Conservation (phyloP, 2,113 vertebrate species). For the Suricata suricatta region DNA sequence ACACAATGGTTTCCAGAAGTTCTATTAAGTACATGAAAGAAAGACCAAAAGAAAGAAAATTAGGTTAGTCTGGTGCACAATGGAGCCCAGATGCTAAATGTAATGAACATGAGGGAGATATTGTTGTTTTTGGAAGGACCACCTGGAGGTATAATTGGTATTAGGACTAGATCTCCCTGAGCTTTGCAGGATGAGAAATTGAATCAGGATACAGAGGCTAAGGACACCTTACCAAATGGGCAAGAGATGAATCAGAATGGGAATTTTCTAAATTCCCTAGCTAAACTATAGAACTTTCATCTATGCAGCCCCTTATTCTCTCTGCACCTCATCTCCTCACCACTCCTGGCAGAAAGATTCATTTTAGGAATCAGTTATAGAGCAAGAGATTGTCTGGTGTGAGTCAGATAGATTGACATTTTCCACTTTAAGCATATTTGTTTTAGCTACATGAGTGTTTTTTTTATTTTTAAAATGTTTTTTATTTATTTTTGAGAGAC, state of each 20-base stretch:
- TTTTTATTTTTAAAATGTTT: background rate
- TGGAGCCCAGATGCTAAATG: background rate
- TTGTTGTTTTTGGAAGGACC: background rate
- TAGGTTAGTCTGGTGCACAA: background rate
- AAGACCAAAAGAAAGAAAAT: background rate
- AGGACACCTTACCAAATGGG: background rate
- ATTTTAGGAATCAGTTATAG: background rate
- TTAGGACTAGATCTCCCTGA: background rate
- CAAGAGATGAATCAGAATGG: background rate
- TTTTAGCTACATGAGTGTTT: background rate
- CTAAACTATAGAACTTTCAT: background rate
- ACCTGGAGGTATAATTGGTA: background rate
- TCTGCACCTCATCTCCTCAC: background rate
- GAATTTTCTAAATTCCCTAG: background rate
- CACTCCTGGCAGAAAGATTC: background rate
- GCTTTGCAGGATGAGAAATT: conserved; percentile 15
- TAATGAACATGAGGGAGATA: background rate
- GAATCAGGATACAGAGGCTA: background rate
- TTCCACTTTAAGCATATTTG: conserved; percentile 4
- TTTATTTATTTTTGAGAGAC: too few relatives aligned
- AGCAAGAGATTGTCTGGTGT: background rate
- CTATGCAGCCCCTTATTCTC: background rate
- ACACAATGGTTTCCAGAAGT: conserved; percentile 13
- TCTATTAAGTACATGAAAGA: background rate
- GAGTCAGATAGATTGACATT: background rate